Conservation (phyloP, 1,140 invertebrate species). For the Diuraphis noxia region DNA sequence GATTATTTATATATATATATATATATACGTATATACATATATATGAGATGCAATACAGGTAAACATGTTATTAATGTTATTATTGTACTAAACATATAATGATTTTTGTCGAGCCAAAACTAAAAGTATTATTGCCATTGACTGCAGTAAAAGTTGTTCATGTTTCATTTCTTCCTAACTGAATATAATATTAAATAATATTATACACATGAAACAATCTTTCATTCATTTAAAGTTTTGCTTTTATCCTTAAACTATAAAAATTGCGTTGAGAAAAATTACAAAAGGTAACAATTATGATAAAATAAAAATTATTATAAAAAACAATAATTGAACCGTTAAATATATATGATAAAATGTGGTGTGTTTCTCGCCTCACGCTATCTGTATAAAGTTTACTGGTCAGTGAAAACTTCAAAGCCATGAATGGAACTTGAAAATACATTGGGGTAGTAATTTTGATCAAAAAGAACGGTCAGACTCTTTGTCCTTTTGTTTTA, state of each 20-base stretch:
- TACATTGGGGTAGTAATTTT: not conserved
- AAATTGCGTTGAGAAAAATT: not conserved
- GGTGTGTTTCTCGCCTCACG: not conserved
- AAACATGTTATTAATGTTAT: not conserved
- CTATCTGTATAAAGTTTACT: not conserved
- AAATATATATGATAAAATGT: not conserved
- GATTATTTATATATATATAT: too few relatives aligned
- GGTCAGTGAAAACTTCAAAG: not conserved
- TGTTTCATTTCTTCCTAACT: not conserved
- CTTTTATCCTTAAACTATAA: not conserved
- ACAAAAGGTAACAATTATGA: not conserved
- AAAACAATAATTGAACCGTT: not conserved
- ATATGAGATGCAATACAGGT: not conserved
- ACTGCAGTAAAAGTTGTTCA: not conserved
- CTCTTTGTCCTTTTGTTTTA: slow-evolving; percentile 13
- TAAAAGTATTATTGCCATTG: not conserved
- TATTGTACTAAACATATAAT: not conserved
- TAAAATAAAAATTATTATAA: not conserved
- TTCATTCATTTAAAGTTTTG: not conserved
- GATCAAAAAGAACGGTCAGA: slow-evolving; percentile 22
- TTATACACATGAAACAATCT: not conserved
- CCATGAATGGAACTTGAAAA: not conserved
- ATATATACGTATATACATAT: too few relatives aligned
- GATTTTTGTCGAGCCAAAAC: not conserved
- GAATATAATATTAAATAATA: not conserved